Base-by-base conservation (phyloP, 2,113 vertebrate genomes). In the Hylia prasina region DNA sequence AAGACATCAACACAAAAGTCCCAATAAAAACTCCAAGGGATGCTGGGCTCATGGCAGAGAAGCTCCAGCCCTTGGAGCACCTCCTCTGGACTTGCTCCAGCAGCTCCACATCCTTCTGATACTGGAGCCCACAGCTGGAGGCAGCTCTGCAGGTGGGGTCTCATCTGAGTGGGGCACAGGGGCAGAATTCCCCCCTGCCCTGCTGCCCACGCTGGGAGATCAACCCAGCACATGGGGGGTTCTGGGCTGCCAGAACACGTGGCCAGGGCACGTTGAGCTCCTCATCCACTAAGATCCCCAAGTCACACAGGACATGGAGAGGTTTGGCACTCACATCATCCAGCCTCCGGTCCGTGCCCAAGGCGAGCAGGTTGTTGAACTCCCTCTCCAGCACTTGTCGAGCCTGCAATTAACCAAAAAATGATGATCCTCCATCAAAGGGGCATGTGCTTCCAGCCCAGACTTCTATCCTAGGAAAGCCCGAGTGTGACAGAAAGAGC, bases 301-400 rank as follows among this genome's bases (percentile, higher is more conserved):
- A 0, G 25, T 22, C 21, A 15, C 70, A 30, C 1, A 3, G 30
- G 16, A n/a, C 51, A 53, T 7, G 35, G 28, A 50, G 71, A 89
- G 44, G 44, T 63, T 57, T 73, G 39, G 35, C 86, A 98, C 98
- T 98, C 97, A 99, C 99, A 86, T 99, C 99, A n/a, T 99, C 99
- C 90, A 99, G 97, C 82, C 98, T 98, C 39, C 99, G 98, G 96
- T 99, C 99, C 0, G 99, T 99, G 81, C 99, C 99, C 97, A 99
- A 95, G 47, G 99, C 99, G 40, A 99, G 97, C 73, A 99, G 92
- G 94, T 99, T 99, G 98, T 99, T 99, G 97, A 99, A 99, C 89
- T 99, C 99, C 96, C 99, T 98, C 94, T 99, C 99, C 97, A 99
- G 97, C 91, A 99, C 99, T 92, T 99, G 99, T n/a, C 99, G 98